phyloP scores from a whole-genome alignment of 1,140 invertebrate species.

The Cydia amplana region DNA sequence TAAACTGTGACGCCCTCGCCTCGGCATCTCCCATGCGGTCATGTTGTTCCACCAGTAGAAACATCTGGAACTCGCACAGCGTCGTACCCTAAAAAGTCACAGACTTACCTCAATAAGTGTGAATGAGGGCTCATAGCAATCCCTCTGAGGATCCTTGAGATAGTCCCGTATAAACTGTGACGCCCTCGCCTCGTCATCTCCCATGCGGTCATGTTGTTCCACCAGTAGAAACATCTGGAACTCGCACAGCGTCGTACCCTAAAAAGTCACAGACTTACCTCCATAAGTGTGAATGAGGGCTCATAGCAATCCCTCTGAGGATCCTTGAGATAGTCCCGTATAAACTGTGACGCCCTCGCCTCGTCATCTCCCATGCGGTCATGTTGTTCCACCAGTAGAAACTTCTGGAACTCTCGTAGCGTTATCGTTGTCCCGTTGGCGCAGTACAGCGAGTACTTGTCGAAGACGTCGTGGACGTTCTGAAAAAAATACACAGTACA shows the following conservation, averaged over 20 bases:
- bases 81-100: too few relatives aligned
- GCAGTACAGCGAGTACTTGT: conserved; percentile 83
- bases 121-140: conserved; percentile 90
- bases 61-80: conserved; percentile 89
- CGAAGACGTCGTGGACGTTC: conserved; percentile 82
- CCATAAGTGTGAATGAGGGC: conserved; percentile 88
- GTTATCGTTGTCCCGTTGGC: conserved; percentile 84
- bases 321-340: conserved; percentile 89
- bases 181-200: conserved; percentile 82
- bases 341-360: conserved; percentile 84
- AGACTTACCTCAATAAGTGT: too few relatives aligned
- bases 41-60: conserved; percentile 90
- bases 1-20: conserved; percentile 83
- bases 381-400: conserved; percentile 89
- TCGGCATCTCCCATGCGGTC: conserved; percentile 67
- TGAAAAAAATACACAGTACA: conserved; percentile 50
- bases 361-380: conserved; percentile 84
- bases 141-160: conserved; percentile 87
- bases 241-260: neutral
- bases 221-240: too few relatives aligned
- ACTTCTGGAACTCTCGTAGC: conserved; percentile 89
- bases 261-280: conserved; percentile 74
- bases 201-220: conserved; percentile 88
- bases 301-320: conserved; percentile 89
- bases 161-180: conserved; percentile 89